A percentile compares a stretch with the other conserved stretches of the same genome.
Evolutionary conservation across 2,888 invertebrate species (phyloP).

Genomic region (Protodeltote pygarga): DNA sequence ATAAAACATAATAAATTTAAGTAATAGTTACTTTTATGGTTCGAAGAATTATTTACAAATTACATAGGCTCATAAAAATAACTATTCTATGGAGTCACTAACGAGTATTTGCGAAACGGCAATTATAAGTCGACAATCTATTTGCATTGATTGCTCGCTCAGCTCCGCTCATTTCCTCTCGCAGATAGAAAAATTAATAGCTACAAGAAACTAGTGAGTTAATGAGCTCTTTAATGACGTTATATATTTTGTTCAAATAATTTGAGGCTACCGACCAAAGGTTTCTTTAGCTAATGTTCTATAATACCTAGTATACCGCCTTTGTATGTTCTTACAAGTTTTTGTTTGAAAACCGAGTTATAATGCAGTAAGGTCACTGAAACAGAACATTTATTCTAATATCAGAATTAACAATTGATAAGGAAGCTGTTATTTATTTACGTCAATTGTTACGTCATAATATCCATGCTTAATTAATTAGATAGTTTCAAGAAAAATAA

Average conservation of each 20-base stretch:
- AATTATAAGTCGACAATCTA: constrained; percentile 21
- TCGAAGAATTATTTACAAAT: too few species aligned
- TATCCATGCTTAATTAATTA: too few species aligned
- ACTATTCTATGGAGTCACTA: too few species aligned
- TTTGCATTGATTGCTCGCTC: constrained; percentile 57
- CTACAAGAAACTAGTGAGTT: constrained; percentile 41
- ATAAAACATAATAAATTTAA: too few species aligned
- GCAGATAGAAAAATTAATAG: constrained; percentile 52
- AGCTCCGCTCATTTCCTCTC: constrained; percentile 64
- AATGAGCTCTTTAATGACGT: constrained; percentile 47
- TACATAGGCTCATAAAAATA: too few species aligned
- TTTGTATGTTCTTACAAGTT: constrained; percentile 14
- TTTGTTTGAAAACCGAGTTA: constrained; percentile 4
- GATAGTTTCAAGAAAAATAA: too few species aligned
- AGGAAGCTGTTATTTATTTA: too few species aligned
- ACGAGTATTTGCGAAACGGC: too few species aligned
- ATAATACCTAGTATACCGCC: constrained; percentile 18
- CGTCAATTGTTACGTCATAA: too few species aligned
- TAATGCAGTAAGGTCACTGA: constrained; percentile 8
- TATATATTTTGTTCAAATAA: constrained; percentile 37
- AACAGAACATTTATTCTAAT: too few species aligned
- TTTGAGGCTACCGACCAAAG: constrained; percentile 15
- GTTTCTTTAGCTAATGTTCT: constrained; percentile 24
- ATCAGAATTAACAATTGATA: too few species aligned
- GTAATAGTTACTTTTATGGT: too few species aligned